Evolutionary conservation across 1,140 invertebrate genomes (phyloP).

Genomic region (Radopholus similis): DNA sequence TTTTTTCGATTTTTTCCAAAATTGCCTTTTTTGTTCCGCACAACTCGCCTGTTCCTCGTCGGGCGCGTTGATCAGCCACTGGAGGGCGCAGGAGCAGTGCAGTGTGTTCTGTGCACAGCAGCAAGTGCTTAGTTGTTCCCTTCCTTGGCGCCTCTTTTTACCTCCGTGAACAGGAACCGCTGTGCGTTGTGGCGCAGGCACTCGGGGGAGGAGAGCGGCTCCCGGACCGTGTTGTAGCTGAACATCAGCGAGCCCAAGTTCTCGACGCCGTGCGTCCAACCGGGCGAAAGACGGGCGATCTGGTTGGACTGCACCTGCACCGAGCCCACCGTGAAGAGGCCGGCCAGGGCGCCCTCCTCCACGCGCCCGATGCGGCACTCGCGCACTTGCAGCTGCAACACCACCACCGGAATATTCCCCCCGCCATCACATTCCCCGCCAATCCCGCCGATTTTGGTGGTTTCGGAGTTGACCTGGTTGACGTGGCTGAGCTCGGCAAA

Average conservation of each 20-base stretch:
- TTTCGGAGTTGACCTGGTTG: constrained; percentile 39
- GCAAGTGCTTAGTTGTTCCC: too few species aligned
- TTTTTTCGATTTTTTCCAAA: too few species aligned
- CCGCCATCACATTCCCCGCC: neutral
- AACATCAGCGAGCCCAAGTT: constrained; percentile 42
- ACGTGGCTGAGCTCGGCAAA: constrained; percentile 46
- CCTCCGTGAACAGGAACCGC: constrained; percentile 47
- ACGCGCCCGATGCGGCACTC: constrained; percentile 43
- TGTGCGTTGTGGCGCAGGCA: constrained; percentile 42
- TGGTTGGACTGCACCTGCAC: constrained; percentile 47
- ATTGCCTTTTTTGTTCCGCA: too few species aligned
- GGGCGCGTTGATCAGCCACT: constrained; percentile 14
- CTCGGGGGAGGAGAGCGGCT: constrained; percentile 34
- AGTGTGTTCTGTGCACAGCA: constrained; percentile 50
- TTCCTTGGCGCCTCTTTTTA: too few species aligned
- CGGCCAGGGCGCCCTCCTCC: constrained; percentile 40
- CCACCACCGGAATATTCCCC: neutral
- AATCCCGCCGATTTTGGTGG: neutral
- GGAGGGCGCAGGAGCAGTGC: constrained; percentile 39
- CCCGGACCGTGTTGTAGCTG: constrained; percentile 41
- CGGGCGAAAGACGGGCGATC: constrained; percentile 34
- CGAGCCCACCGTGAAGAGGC: constrained; percentile 41
- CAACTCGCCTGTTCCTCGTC: constrained; percentile 1
- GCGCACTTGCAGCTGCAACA: neutral
- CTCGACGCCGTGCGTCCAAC: constrained; percentile 38